Evolutionary conservation across 2,797 vertebrate genomes (phyloP).

Genomic region (Parauchenoglanis ngamensis): DNA sequence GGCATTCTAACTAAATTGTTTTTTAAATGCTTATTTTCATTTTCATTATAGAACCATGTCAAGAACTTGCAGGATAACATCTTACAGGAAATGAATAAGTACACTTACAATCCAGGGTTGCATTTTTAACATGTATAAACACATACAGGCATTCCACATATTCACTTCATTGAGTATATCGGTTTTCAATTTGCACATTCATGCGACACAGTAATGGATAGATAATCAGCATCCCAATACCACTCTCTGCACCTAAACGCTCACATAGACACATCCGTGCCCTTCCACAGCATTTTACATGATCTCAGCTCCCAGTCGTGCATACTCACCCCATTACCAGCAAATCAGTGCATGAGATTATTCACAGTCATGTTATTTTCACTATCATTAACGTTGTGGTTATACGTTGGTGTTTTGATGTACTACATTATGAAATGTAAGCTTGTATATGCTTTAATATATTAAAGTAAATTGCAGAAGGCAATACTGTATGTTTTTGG

Average conservation of each 20-base stretch:
- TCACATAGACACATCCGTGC: too few species aligned
- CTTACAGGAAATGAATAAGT: not conserved
- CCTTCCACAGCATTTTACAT: not conserved
- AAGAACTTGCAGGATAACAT: not conserved
- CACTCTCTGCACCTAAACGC: not conserved
- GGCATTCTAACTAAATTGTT: not conserved
- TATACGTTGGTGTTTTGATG: not conserved
- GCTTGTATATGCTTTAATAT: not conserved
- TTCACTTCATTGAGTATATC: not conserved
- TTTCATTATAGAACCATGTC: not conserved
- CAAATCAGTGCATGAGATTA: not conserved
- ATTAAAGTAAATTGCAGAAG: not conserved
- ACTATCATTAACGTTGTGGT: not conserved
- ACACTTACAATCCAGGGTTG: not conserved
- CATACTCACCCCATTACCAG: not conserved
- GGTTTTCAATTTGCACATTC: not conserved
- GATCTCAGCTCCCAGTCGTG: not conserved
- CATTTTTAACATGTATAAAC: not conserved
- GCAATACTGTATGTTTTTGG: not conserved
- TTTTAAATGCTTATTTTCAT: not conserved
- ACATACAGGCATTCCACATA: not conserved
- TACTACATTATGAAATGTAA: not conserved
- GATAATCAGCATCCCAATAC: not conserved
- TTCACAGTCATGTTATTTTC: not conserved
- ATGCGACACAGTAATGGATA: not conserved